phyloP scores from a whole-genome alignment of 2,888 invertebrate species.

The Mayetiola destructor region DNA sequence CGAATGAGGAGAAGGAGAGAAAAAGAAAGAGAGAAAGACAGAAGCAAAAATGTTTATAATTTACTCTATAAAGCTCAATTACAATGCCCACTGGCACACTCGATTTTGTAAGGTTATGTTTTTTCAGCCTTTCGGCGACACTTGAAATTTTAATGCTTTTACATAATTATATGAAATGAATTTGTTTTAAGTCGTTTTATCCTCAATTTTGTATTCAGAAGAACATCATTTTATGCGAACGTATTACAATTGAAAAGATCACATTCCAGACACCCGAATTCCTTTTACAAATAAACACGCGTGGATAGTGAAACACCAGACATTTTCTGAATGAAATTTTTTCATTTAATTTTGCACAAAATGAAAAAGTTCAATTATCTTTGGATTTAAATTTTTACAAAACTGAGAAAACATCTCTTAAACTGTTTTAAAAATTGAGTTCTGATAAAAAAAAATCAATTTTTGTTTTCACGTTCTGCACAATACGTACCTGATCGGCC shows the following conservation, averaged over 20 bases:
- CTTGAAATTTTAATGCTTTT: not conserved
- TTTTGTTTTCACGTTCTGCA: not conserved
- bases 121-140: too few species aligned
- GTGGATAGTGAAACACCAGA: not conserved
- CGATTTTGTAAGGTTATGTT: not conserved
- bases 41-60: not conserved
- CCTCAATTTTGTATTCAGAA: constrained; percentile 51
- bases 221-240: constrained; percentile 67
- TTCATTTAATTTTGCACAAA: not conserved
- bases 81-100: not conserved
- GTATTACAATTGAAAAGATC: constrained; percentile 26
- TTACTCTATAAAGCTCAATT: not conserved
- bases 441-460: too few species aligned
- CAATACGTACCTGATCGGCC: constrained; percentile 62
- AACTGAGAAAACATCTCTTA: too few species aligned
- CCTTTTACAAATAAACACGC: too few species aligned
- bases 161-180: constrained; percentile 6
- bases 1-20: constrained; percentile 31
- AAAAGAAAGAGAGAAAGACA: constrained; percentile 19
- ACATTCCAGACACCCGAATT: too few species aligned
- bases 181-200: constrained; percentile 25
- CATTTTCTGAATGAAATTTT: not conserved
- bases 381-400: too few species aligned
- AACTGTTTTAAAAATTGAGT: too few species aligned
- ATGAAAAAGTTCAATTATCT: too few species aligned